Conservation (phyloP, 2,888 invertebrate genomes). For the Amphipoea lucens region DNA sequence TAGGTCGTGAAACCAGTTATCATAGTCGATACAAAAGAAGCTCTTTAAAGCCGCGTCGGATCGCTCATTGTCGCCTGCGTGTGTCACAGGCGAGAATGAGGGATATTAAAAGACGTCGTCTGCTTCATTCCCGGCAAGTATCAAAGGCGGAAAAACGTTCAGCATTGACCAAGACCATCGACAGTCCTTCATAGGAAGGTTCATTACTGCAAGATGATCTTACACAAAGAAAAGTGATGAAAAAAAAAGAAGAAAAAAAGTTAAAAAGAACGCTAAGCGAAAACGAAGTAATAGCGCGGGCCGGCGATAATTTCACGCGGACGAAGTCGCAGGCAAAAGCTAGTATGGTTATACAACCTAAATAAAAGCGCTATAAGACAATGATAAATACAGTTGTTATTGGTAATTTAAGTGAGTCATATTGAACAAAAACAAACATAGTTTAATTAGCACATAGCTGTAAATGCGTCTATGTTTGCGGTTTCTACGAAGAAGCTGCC, state of each 20-base stretch:
- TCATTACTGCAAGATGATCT: background rate
- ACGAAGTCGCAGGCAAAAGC: background rate
- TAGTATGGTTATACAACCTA: background rate
- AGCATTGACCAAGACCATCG: background rate
- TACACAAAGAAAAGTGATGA: background rate
- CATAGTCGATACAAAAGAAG: slow-evolving; percentile 8
- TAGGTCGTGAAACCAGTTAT: slow-evolving; percentile 23
- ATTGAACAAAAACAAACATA: slow-evolving; percentile 15
- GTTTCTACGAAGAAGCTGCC: background rate
- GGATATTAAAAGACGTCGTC: slow-evolving; percentile 7
- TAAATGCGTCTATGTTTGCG: slow-evolving; percentile 8
- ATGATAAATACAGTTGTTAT: slow-evolving; percentile 21
- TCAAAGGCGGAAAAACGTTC: slow-evolving; percentile 6
- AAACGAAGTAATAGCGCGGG: background rate
- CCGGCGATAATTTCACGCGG: background rate
- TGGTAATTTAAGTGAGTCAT: slow-evolving; percentile 28
- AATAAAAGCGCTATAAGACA: slow-evolving; percentile 12
- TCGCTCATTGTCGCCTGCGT: background rate
- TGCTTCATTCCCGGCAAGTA: background rate
- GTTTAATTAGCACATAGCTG: slow-evolving; percentile 28
- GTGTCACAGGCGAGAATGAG: slow-evolving; percentile 1
- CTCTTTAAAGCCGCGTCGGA: background rate
- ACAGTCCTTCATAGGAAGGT: background rate
- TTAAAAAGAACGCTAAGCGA: too few species aligned
- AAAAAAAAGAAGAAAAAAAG: too few species aligned